Evolutionary conservation across 2,797 vertebrate genomes (phyloP), one percentile per base, ranked within the genome.

Genomic region (Tenualosa thibaudeaui): DNA sequence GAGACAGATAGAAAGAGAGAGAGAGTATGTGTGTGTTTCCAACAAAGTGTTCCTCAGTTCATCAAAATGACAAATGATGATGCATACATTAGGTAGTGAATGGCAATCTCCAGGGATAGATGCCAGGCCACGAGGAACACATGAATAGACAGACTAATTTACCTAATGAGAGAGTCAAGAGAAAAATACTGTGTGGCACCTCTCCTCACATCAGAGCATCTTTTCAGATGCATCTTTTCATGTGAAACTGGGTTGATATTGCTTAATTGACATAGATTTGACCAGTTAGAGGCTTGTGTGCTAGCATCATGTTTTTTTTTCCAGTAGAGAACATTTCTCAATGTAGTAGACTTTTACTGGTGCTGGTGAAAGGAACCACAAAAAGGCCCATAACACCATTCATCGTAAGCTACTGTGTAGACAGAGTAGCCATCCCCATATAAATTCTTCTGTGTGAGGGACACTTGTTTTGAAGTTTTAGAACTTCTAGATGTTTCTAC

Each of bases 231-330:
- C 17, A 7, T 75, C 1, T 43, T 31, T 8, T 43, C 5, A 19
- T 19, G 40, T 49, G 49, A 84, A 84, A 26, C 75, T 81, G 75
- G 60, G 84, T 68, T 81, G n/a, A 81, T 83, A 84, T 88, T 87
- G 85, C 86, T 87, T 83, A 87, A 88, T 84, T 86, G 46, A 46
- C n/a, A 81, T 53, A 81, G 81, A 84, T 89, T 88, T 86, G 88
- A 89, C 89, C 4, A 89, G 85, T 86, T 84, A 24, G 82, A 89
- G 86, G 86, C 85, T 87, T 87, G 15, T 89, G 89, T 87, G 84
- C 84, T 49, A 86, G 51, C 85, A 86, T 84, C 40, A 13, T n/a
- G 12, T 60, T 81, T 54, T 19, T 12, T 31, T 31, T 31, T 31
- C 1, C 5, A 56, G 50, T 19, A 22, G 7, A 82, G 26, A 17